Evolutionary conservation across 2,797 vertebrate genomes (phyloP), one percentile per base, ranked within the genome.

Genomic region (Brachyalestes nurse): DNA sequence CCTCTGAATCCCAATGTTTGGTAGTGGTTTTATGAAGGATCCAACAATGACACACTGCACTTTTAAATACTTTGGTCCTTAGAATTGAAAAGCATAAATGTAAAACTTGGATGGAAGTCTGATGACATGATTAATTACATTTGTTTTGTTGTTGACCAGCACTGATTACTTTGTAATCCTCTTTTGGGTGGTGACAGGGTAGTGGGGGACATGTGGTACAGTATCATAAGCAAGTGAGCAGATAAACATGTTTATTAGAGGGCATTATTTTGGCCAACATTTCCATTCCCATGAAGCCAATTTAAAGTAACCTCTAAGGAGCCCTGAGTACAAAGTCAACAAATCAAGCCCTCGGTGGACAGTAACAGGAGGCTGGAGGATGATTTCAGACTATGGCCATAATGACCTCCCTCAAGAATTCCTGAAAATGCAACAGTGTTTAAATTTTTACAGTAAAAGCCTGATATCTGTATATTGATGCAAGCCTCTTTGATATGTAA

Each of bases 181-280:
- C 49, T 25, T 16, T 45, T 45, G 55, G 34, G 6, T 58, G 9
- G 58, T 61, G 10, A 23, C 3, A 61, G 21, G 8, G 8, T 38
- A 6, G 61, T 34, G 5, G 13, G 6, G 28, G 61, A 25, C 47
- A 57, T 55, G 40, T 73, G 69, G 2, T 81, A 7, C 5, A 83
- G 34, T 55, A 19, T 55, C 14, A 84, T 58, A 80, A 80, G 80
- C 47, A 73, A 28, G 47, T 45, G 38, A 47, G 62, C 13, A 74
- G 21, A 80, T 80, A 84, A 84, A 84, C 85, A 86, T 84, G 73
- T 80, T 86, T 71, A 72, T 84, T 77, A 86, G 12, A 4, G 53
- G 64, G 75, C 77, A 82, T 77, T 84, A 77, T 65, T 67, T 75
- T 45, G 62, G 25, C 45, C 77, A 81, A 47, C 64, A 62, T 57